A percentile compares a stretch with the other conserved stretches of the same genome.
Evolutionary conservation across 2,888 invertebrate species (phyloP).

Genomic region (Crioceris asparagi): DNA sequence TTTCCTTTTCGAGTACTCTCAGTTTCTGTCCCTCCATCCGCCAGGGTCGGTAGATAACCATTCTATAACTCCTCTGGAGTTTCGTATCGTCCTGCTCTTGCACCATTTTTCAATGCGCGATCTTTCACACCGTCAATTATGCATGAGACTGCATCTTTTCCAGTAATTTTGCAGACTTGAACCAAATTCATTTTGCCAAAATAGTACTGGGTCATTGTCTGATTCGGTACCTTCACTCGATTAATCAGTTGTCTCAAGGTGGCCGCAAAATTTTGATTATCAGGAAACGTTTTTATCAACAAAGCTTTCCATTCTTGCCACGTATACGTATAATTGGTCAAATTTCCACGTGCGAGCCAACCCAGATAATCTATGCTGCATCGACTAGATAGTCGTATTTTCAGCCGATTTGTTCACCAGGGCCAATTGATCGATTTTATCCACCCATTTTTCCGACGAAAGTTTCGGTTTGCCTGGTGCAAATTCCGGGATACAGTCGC

Average conservation of each 20-base stretch:
- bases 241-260: slow-evolving; percentile 22
- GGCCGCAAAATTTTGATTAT: slow-evolving; percentile 24
- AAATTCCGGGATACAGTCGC: too few relatives aligned
- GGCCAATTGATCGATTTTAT: too few relatives aligned
- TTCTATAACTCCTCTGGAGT: slow-evolving; percentile 26
- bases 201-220: slow-evolving; percentile 25
- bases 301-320: slow-evolving; percentile 28
- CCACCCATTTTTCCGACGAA: too few relatives aligned
- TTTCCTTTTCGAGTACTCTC: neutral
- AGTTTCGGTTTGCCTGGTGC: too few relatives aligned
- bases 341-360: too few relatives aligned
- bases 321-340: too few relatives aligned
- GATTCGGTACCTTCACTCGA: slow-evolving; percentile 21
- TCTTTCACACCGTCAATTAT: slow-evolving; percentile 26
- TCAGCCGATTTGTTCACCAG: too few relatives aligned
- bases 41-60: slow-evolving; percentile 11
- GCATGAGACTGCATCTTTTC: slow-evolving; percentile 27
- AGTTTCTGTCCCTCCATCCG: slow-evolving; percentile 1
- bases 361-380: too few relatives aligned
- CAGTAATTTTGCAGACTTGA: slow-evolving; percentile 26
- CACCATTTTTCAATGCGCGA: slow-evolving; percentile 19
- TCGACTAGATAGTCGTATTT: too few relatives aligned
- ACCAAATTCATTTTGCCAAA: slow-evolving; percentile 27
- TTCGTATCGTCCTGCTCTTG: slow-evolving; percentile 20
- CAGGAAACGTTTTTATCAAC: slow-evolving; percentile 25